Base-by-base conservation (phyloP, 2,888 invertebrate genomes). In the Diaphora mendica region DNA sequence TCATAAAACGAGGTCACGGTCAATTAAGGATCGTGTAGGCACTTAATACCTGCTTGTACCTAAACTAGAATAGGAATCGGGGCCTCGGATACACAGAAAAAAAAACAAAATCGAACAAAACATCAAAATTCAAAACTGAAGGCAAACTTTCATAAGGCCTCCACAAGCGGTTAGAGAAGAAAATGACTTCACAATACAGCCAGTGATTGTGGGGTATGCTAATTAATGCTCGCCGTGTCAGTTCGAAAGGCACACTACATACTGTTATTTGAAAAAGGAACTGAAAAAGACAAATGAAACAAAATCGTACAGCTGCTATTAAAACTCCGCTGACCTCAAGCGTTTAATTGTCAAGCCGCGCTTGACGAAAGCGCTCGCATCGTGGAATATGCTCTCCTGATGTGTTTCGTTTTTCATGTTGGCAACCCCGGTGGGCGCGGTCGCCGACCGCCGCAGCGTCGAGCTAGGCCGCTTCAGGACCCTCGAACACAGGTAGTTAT, bases 281-380 rank as follows among this genome's bases (percentile, higher is more conserved):
- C 77, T 77, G 86, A 87, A 85, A 84, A 84, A 88, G 88, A 92
- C 39, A 70, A 91, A 91, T 85, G 86, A 84, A 84, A 82, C 88
- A 90, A 93, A 92, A 91, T 92, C 93, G 92, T 92, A 94, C 94
- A 93, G 93, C 91, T 88, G 86, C 86, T 91, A 91, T 85, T 86
- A 93, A 93, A 93, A 92, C 91, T 90, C 92, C 91, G 92, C 96
- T 95, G 95, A 96, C 96, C 96, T 96, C 94, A 96, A 91, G 86
- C 96, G 92, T 90, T 96, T 96, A 78, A 96, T 96, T 84, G 96
- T 95, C 90, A 96, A 90, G 88, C 96, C 95, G 75, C 95, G 91
- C 87, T 95, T 95, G 89, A 96, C 92, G 90, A 95, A 95, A 78
- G 93, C 95, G 86, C 94, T 95, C 78, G 96, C 95, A 81, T 96